These are phyloP conservation scores for Poecile montanus DNA, from an alignment of 2,797 vertebrate species.

Conservation along the genomic window DNA sequence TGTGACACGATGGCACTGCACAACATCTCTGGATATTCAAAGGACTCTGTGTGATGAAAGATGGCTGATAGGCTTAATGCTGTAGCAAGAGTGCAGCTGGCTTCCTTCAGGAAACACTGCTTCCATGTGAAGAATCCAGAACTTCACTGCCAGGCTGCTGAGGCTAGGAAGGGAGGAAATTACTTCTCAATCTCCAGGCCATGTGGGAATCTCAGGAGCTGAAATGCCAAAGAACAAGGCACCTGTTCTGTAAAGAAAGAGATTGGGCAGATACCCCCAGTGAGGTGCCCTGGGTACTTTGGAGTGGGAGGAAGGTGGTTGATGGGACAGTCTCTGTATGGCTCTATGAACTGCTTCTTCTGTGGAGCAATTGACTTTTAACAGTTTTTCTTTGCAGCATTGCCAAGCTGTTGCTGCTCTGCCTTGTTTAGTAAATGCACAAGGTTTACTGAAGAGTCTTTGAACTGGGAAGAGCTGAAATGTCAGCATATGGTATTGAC, in stretches of 20 bases:
- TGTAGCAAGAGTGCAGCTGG: background rate
- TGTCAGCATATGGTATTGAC: background rate
- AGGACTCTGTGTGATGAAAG: background rate
- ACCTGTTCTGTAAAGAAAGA: background rate
- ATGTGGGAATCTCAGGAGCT: background rate
- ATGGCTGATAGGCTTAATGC: background rate
- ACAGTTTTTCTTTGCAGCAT: background rate
- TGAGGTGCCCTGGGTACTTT: background rate
- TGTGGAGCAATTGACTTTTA: background rate
- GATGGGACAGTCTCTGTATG: background rate
- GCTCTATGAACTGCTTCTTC: background rate
- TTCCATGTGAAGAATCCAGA: background rate
- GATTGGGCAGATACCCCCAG: fast-evolving
- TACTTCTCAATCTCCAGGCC: background rate
- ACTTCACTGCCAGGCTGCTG: background rate
- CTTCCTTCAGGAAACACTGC: background rate
- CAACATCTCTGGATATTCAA: background rate
- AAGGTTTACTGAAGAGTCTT: background rate
- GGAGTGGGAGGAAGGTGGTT: background rate
- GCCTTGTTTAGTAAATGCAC: background rate
- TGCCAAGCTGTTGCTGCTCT: background rate
- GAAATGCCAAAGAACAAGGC: background rate
- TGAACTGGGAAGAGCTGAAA: background rate
- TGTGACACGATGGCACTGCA: fast-evolving
- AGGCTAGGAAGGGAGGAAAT: background rate